A percentile compares a stretch with the other conserved stretches of the same genome.
Evolutionary conservation across 2,888 invertebrate genomes (phyloP).

Genomic region (Lasiommata megera): DNA sequence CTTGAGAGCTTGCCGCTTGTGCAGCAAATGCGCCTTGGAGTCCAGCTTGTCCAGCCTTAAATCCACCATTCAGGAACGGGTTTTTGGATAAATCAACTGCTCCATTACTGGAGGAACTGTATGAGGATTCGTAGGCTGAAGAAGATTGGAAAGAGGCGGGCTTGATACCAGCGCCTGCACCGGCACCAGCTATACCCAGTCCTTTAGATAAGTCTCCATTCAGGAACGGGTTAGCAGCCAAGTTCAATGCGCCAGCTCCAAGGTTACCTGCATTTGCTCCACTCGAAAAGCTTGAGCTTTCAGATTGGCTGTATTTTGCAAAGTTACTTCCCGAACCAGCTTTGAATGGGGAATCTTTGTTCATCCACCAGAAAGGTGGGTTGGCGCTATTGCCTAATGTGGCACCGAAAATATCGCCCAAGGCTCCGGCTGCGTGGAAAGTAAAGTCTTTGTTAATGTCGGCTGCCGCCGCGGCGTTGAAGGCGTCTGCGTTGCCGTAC

Average conservation of each 20-base stretch:
- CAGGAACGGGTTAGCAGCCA: slow-evolving; percentile 48
- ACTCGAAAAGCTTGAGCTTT: slow-evolving; percentile 51
- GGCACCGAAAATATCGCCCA: slow-evolving; percentile 53
- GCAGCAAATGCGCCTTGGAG: slow-evolving; percentile 37
- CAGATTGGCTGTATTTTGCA: slow-evolving; percentile 62
- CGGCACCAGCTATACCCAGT: slow-evolving; percentile 22
- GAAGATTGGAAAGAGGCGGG: slow-evolving; percentile 38
- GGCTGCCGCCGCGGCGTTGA: slow-evolving; percentile 57
- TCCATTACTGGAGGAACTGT: slow-evolving; percentile 50
- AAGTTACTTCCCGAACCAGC: slow-evolving; percentile 47
- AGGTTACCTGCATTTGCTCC: slow-evolving; percentile 36
- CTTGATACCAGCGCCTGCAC: slow-evolving; percentile 30
- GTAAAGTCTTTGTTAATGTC: slow-evolving; percentile 56
- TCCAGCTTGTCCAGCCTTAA: slow-evolving; percentile 36
- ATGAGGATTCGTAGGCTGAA: slow-evolving; percentile 54
- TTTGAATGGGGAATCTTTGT: slow-evolving; percentile 81
- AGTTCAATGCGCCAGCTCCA: slow-evolving; percentile 29
- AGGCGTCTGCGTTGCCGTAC: slow-evolving; percentile 65
- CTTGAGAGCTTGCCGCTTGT: slow-evolving; percentile 30
- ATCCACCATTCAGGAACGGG: slow-evolving; percentile 55
- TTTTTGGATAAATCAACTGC: slow-evolving; percentile 57
- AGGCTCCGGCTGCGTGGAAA: slow-evolving; percentile 57
- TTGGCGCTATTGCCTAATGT: slow-evolving; percentile 45
- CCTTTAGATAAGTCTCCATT: slow-evolving; percentile 46
- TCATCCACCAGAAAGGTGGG: slow-evolving; percentile 84